Evolutionary conservation across 2,888 invertebrate species (phyloP).

Genomic region (Drosophila anomalata): DNA sequence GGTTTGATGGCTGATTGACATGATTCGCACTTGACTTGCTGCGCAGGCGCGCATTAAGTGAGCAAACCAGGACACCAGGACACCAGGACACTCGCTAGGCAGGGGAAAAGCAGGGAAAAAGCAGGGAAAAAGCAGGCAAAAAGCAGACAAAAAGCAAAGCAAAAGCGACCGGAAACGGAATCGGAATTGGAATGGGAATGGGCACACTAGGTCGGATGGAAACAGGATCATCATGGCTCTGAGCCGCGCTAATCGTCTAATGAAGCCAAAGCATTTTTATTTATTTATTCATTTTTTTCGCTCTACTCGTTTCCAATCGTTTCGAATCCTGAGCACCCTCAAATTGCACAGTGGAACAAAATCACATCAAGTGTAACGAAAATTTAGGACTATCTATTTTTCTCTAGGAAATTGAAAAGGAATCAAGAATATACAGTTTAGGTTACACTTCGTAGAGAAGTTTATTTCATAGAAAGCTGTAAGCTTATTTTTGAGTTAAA

Average conservation of each 20-base stretch:
- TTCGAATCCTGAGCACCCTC: constrained; percentile 3
- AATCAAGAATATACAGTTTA: too few relatives aligned
- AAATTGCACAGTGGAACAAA: neutral
- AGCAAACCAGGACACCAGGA: constrained; percentile 35
- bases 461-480: too few relatives aligned
- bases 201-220: constrained; percentile 2
- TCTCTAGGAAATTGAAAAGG: too few relatives aligned
- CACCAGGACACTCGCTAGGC: too few relatives aligned
- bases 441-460: too few relatives aligned
- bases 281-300: constrained; percentile 37
- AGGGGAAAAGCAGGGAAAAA: neutral
- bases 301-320: constrained; percentile 22
- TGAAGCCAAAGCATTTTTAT: constrained; percentile 71
- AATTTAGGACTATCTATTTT: too few relatives aligned
- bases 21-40: constrained; percentile 73
- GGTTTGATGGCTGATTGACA: constrained; percentile 62
- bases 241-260: constrained; percentile 68
- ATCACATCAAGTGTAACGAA: neutral
- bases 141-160: neutral
- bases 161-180: constrained; percentile 22
- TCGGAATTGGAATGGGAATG: constrained; percentile 15
- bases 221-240: constrained; percentile 27
- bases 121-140: neutral
- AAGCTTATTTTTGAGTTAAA: neutral
- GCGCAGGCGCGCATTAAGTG: constrained; percentile 61